Base-by-base conservation (phyloP, 2,888 invertebrate species). In the Timema podura region DNA sequence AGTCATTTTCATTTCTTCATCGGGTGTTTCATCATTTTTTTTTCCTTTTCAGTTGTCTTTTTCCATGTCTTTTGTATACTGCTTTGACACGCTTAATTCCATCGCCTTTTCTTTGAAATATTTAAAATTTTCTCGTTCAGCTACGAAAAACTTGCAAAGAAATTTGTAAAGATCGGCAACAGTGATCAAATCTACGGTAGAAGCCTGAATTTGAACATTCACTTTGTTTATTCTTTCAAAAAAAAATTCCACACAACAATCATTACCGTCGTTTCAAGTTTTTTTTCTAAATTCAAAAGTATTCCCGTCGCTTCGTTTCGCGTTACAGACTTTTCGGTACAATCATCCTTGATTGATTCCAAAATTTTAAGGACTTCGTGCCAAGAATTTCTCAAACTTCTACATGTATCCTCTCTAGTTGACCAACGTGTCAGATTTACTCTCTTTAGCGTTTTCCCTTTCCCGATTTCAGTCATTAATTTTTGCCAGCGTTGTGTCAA, bases 341-440 rank as follows among this genome's bases (percentile, higher is more conserved):
- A n/a, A n/a, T n/a, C n/a, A n/a, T n/a, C n/a, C n/a, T n/a, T n/a
- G n/a, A 49, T 49, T 49, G 49, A 49, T 49, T 49, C 49, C 49
- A 49, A 49, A 49, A 13, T 49, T 49, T 49, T 49, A 49, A 49
- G 11, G 49, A 10, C 11, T 49, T 49, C 49, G 49, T 49, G 49
- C 49, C 49, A 49, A 49, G 49, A 49, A 49, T 49, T 11, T 49
- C 49, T 49, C 49, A 49, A 49, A 49, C 49, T 49, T 49, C 49
- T 49, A 49, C 49, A 13, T 49, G 49, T 49, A 13, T 49, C 49
- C 49, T 49, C n/a, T n/a, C 49, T 49, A 49, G 49, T 11, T 49
- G 49, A 49, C 49, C 49, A 49, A 49, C 49, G 11, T 49, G 49
- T 49, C 49, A 13, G 10, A 49, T 49, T 49, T 49, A 10, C 49